Evolutionary conservation across 2,888 invertebrate species (phyloP), one percentile per base, ranked within the genome.

Genomic region (Leucophenga montana): DNA sequence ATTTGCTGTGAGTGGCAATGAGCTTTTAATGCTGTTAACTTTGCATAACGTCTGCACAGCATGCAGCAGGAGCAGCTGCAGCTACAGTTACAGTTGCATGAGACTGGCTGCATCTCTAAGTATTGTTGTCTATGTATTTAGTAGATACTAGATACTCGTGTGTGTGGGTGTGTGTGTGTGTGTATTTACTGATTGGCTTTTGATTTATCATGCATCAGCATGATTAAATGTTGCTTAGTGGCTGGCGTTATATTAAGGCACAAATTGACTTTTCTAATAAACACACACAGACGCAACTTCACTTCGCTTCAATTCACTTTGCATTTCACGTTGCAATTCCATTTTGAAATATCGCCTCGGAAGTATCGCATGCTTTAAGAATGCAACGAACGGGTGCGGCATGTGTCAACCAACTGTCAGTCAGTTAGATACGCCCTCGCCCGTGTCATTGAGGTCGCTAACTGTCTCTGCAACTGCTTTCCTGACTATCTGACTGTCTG

Each of bases 371-470:
- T 75, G 70, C 69, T 75, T 46, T 71, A 72, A 70, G 86, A 39
- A 3, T 93, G 0, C 92, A 92, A 54, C 3, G 54, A 18, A 54
- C n/a, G 1, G 53, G 16, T n/a, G 9, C 9, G n/a, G 53, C 53
- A 39, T 39, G 39, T 39, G 92, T 22, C 94, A 95, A 83, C 92
- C 92, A 71, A 91, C 92, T 6, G 92, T 94, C 39, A 39, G 1
- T 94, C 39, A 39, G 8, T 0, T 94, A 94, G 83, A 92, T 94
- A 0, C 89, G 93, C 69, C 93, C 94, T 0, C 92, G 92, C 94
- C 0, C 94, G 94, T 85, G 93, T 94, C 1, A 93, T 94, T n/a
- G 94, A 94, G 88, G 92, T 94, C 13, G 94, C 94, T 4, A 27
- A 27, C 27, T 27, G 27, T 27, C 27, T 27, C 27, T 27, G 27